Percentiles rank a stretch among this genome's conserved stretches.
Evolutionary conservation across 2,797 vertebrate species (phyloP).

Genomic region (Poecilia gillii): DNA sequence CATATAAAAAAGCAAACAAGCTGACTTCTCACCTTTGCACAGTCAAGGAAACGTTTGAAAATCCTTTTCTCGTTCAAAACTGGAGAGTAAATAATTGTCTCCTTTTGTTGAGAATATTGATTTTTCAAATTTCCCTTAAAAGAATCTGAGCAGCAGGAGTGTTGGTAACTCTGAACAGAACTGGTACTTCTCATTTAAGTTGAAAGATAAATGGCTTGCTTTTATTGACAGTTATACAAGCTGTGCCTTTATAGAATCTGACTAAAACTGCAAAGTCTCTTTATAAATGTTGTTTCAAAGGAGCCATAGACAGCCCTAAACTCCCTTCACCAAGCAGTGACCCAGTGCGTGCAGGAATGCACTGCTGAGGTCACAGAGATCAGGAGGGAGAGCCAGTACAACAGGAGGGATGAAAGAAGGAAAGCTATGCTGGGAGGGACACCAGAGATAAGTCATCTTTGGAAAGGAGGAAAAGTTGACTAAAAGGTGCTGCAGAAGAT

Average conservation of each 20-base stretch:
- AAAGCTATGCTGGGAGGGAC: constrained; percentile 48
- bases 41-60: background rate
- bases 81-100: background rate
- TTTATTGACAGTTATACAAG: constrained; percentile 5
- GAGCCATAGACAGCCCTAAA: constrained; percentile 15
- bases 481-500: constrained; percentile 24
- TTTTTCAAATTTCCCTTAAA: background rate
- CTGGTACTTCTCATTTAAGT: background rate
- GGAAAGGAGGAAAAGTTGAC: constrained; percentile 35
- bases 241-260: background rate
- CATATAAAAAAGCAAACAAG: background rate
- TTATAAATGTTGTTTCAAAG: constrained; percentile 38
- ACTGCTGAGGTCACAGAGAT: constrained; percentile 42
- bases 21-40: background rate
- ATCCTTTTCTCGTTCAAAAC: background rate
- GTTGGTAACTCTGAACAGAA: background rate
- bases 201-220: constrained; percentile 3
- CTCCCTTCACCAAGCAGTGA: constrained; percentile 34
- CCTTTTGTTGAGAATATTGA: background rate
- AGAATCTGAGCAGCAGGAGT: background rate
- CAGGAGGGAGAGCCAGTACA: constrained; percentile 39
- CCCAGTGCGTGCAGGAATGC: constrained; percentile 52
- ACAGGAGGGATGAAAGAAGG: constrained; percentile 44
- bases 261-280: constrained; percentile 14
- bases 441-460: constrained; percentile 30